These are phyloP conservation scores for Notiomystis cincta DNA, from an alignment of 2,113 vertebrate species.

Conservation along the genomic window DNA sequence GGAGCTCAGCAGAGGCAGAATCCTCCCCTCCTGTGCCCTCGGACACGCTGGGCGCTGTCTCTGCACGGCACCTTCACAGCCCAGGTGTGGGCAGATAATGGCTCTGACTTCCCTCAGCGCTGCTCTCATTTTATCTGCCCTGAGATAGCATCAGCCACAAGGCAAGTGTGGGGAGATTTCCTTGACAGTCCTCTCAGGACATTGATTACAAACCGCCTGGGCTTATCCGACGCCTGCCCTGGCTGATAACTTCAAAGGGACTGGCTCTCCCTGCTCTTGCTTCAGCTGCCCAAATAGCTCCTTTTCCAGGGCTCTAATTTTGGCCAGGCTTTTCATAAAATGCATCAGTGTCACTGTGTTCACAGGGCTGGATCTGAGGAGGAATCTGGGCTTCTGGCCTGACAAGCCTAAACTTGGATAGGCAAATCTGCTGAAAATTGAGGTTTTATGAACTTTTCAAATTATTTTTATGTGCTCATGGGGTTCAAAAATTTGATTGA, in stretches of 20 bases:
- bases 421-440: background rate
- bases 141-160: conserved; percentile 61
- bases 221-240: conserved; percentile 32
- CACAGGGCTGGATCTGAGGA: background rate
- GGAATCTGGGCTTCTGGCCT: background rate
- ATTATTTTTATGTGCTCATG: background rate
- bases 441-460: background rate
- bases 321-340: background rate
- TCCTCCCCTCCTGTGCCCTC: background rate
- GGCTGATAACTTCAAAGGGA: conserved; percentile 57
- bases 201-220: conserved; percentile 41
- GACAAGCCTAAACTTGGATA: background rate
- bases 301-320: conserved; percentile 1
- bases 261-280: background rate
- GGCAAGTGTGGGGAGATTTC: conserved; percentile 61
- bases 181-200: conserved; percentile 64
- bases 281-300: conserved; percentile 12
- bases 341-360: background rate
- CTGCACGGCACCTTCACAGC: accelerated
- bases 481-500: background rate
- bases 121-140: conserved; percentile 44
- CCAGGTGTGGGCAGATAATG: conserved; percentile 29
- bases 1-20: background rate
- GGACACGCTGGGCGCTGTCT: background rate
- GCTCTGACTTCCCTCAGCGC: background rate